These are phyloP conservation scores for Clavelina lepadiformis DNA, from an alignment of 23 tunicate species.

Conservation along the genomic window DNA sequence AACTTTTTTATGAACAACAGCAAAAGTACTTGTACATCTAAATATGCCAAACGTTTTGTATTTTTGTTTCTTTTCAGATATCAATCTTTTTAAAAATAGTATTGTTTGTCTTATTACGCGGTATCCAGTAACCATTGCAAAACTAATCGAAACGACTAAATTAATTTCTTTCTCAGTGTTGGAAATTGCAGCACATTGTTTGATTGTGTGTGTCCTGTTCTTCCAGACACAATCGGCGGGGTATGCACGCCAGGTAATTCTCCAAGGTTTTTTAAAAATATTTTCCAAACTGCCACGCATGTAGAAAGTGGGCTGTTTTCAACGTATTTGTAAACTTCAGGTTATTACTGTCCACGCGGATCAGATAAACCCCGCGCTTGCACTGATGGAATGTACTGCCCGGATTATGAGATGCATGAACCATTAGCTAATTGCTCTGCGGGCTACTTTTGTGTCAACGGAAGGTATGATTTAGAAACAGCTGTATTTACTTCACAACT, in stretches of 20 bases:
- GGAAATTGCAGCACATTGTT: slow-evolving; percentile 57
- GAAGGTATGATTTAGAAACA: slow-evolving; percentile 41
- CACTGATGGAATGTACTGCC: slow-evolving; percentile 73
- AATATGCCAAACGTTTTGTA: neutral
- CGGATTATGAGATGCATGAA: slow-evolving; percentile 37
- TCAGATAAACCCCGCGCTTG: slow-evolving; percentile 50
- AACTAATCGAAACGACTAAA: too few species aligned
- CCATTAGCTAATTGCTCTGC: slow-evolving; percentile 55
- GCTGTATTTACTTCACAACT: neutral
- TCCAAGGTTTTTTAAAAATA: slow-evolving; percentile 3
- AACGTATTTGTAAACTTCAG: slow-evolving; percentile 8
- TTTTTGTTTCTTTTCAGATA: neutral
- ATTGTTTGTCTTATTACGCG: too few species aligned
- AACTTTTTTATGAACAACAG: too few species aligned
- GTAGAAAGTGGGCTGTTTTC: neutral
- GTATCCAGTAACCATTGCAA: too few species aligned
- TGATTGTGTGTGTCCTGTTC: slow-evolving; percentile 72
- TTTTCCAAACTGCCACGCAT: neutral
- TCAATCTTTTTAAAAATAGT: neutral
- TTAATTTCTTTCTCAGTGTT: slow-evolving; percentile 36
- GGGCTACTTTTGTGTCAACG: slow-evolving; percentile 68
- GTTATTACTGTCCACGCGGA: slow-evolving; percentile 90
- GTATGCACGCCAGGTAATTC: slow-evolving; percentile 80
- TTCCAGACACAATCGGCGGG: slow-evolving; percentile 59
- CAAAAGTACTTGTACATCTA: neutral